Conservation (phyloP, 2,888 invertebrate species). For the Mantis religiosa region DNA sequence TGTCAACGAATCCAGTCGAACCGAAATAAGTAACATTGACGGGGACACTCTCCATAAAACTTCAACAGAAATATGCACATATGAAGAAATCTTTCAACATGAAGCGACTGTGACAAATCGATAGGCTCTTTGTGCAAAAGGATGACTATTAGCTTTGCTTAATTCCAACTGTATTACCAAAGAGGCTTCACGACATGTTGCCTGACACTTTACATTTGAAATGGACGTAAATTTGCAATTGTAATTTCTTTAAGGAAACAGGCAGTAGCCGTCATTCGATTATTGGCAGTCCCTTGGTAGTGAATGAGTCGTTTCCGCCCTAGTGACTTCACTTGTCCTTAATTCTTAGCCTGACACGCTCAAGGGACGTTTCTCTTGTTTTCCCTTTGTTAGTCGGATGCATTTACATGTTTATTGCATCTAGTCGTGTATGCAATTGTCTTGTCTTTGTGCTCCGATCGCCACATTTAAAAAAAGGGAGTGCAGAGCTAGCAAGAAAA, state of each 20-base stretch:
- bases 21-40: too few relatives aligned
- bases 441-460: neutral
- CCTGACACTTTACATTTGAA: neutral
- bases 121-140: neutral
- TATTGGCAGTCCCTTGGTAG: neutral
- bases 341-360: neutral
- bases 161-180: neutral
- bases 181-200: neutral
- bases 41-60: too few relatives aligned
- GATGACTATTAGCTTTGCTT: neutral
- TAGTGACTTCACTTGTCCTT: neutral
- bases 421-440: neutral
- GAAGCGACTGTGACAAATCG: neutral
- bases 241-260: neutral
- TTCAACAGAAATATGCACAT: too few relatives aligned
- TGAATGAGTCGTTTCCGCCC: neutral
- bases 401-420: neutral
- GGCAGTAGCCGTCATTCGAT: neutral
- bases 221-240: neutral
- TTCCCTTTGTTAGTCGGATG: neutral
- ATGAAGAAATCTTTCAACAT: neutral
- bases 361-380: neutral
- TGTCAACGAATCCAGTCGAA: too few relatives aligned
- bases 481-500: too few relatives aligned
- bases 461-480: too few relatives aligned